Evolutionary conservation across 2,888 invertebrate genomes (phyloP), one percentile per base, ranked within the genome.

Genomic region (Acrobasis suavella): DNA sequence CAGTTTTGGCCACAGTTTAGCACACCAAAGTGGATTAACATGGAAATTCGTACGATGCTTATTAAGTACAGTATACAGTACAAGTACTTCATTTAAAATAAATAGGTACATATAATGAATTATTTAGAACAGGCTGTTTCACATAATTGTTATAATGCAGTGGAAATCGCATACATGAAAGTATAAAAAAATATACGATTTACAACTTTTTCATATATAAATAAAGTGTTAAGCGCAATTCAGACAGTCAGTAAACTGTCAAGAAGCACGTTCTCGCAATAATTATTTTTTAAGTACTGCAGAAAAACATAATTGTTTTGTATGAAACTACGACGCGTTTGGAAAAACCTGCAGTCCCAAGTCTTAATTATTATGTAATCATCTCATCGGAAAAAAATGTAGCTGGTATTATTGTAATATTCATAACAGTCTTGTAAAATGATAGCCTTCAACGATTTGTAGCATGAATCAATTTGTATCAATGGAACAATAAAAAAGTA

Each of bases 1-100:
- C 39, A 55, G 55, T 56, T 56, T 56, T 42, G 42, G 55, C 55
- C 39, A 42, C 55, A 56, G 38, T 39, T 38, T 55, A 55, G 55
- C 39, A 56, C 17, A 39, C 39, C 17, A 42, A 42, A 56, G 55
- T 12, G 39, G 55, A 56, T 56, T 56, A 56, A 56, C 55, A 42
- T 39, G 55, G 55, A 42, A 39, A 42, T 56, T 16, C 42, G 55
- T 42, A 10, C 51, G 51, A 5, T 9, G 51, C 51, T 2, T 22
- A 22, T 22, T 22, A 22, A 22, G 22, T 22, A 22, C 22, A n/a
- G n/a, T n/a, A n/a, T n/a, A n/a, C n/a, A n/a, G n/a, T n/a, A n/a
- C n/a, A n/a, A n/a, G 22, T 1, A 22, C 3, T 51, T 51, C 1
- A n/a, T 32, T 32, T 32, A 22, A 3, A 22, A 22, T 22, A 22